These are phyloP conservation scores for Bubo bubo DNA, from an alignment of 2,113 vertebrate species.

Conservation along the genomic window DNA sequence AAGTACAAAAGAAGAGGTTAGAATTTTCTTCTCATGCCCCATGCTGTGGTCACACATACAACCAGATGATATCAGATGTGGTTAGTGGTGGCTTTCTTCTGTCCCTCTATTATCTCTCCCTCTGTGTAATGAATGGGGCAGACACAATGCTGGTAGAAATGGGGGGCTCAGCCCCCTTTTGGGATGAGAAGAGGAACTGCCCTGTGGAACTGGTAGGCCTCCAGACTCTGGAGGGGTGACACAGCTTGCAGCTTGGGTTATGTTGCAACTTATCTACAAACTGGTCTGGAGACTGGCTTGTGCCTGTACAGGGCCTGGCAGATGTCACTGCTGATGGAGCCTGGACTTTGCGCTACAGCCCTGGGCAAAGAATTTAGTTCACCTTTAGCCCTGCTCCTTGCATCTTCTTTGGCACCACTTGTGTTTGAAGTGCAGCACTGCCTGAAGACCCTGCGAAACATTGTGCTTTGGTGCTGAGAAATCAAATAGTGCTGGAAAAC, in stretches of 20 bases:
- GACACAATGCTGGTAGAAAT: neutral
- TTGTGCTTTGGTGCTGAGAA: neutral
- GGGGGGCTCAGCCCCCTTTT: rapidly evolving
- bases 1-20: neutral
- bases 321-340: neutral
- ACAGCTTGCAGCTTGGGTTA: neutral
- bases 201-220: neutral
- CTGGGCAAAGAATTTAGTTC: neutral
- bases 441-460: neutral
- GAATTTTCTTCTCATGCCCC: neutral
- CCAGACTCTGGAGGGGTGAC: neutral
- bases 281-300: neutral
- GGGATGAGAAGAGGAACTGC: neutral
- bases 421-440: neutral
- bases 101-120: neutral
- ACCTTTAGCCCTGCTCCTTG: neutral
- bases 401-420: neutral
- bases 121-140: neutral
- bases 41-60: neutral
- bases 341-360: neutral
- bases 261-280: neutral
- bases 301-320: neutral
- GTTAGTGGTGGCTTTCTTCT: neutral
- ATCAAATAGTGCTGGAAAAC: neutral
- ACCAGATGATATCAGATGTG: neutral